Evolutionary conservation across 2,888 invertebrate species (phyloP), one percentile per base, ranked within the genome.

Genomic region (Choristoneura rosaceana): DNA sequence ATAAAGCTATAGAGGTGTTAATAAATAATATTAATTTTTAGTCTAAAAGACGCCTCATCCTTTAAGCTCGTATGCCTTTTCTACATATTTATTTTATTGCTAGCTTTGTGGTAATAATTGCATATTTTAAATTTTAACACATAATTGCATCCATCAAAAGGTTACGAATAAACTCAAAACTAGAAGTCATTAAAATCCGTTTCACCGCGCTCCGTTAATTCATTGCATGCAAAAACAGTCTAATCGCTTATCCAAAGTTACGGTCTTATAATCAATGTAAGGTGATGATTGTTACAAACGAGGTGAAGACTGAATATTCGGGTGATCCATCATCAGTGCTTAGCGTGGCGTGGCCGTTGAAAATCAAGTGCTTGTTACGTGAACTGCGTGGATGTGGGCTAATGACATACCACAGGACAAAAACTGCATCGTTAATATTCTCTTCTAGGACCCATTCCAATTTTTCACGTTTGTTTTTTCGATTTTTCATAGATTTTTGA

Each of bases 321-420:
- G 59, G 69, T 74, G 63, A 76, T 73, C 74, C 73, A 75, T 76
- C 74, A 81, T 81, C 78, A 77, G 80, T 77, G 79, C 77, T 77
- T 77, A 81, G 62, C 63, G 68, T 73, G 62, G 68, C 67, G 67
- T 67, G 67, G 71, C 52, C 63, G 58, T 73, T 73, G 58, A 68
- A 61, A 71, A 58, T 69, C 59, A 10, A 47, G 50, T 17, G 38
- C 68, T 68, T 63, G 68, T 80, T 78, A 78, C 78, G 76, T 76
- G 82, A 81, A 80, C 81, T 83, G 80, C 83, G 80, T 84, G 82
- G 85, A 87, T 87, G 83, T 89, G 81, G 88, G 90, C 83, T 90
- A 90, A 91, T 90, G 84, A 82, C 4, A 38, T 38, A 38, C 38
- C 5, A 38, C 38, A 4, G 7, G 4, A 38, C 38, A 38, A 38